phyloP scores from a whole-genome alignment of 2,797 vertebrate species.

The Melanotaenia parkinsoni region DNA sequence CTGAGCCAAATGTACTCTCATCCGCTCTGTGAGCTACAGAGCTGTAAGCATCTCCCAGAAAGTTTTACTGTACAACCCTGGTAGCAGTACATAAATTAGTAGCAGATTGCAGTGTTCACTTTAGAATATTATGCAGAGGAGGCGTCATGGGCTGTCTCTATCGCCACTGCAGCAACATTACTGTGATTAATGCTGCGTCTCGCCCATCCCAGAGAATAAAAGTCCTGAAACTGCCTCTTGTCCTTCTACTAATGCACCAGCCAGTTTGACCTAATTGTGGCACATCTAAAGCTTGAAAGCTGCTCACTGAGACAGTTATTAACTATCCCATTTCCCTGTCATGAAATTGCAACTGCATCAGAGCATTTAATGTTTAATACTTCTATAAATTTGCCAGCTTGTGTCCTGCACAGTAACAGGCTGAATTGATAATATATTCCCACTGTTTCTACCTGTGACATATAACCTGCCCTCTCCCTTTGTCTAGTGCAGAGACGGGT shows the following conservation, averaged over 20 bases:
- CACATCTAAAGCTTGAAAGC: slow-evolving; percentile 65
- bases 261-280: slow-evolving; percentile 79
- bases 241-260: slow-evolving; percentile 73
- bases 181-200: slow-evolving; percentile 80
- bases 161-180: slow-evolving; percentile 72
- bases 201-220: slow-evolving; percentile 71
- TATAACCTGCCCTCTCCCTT: slow-evolving; percentile 47
- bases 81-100: slow-evolving; percentile 79
- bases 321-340: slow-evolving; percentile 75
- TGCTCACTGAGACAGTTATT: slow-evolving; percentile 70
- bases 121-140: slow-evolving; percentile 77
- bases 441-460: slow-evolving; percentile 55
- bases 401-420: slow-evolving; percentile 55
- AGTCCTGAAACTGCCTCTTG: slow-evolving; percentile 72
- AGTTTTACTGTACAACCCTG: slow-evolving; percentile 62
- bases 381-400: slow-evolving; percentile 79
- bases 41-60: slow-evolving; percentile 67
- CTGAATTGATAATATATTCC: slow-evolving; percentile 44
- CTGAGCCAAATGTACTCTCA: slow-evolving; percentile 51
- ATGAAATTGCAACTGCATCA: slow-evolving; percentile 76
- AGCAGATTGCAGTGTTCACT: slow-evolving; percentile 68
- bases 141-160: slow-evolving; percentile 68
- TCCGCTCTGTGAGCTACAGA: slow-evolving; percentile 54
- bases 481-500: slow-evolving; percentile 34
- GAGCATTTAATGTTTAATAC: slow-evolving; percentile 79